Evolutionary conservation across 92 coral and sea anemone genomes (phyloP).

Genomic region (Meandrina meandrites): DNA sequence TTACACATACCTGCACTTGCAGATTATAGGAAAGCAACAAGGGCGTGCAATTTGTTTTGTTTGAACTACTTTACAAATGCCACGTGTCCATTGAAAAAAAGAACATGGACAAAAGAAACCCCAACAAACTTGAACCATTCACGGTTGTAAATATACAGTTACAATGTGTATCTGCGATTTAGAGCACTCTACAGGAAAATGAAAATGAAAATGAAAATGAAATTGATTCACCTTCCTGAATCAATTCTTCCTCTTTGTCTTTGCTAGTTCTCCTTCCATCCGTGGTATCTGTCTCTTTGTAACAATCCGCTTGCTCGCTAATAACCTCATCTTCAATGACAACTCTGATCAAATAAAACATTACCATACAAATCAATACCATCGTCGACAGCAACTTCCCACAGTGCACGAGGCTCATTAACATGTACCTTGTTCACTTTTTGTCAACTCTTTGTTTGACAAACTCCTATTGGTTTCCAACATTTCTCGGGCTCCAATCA

Average conservation of each 20-base stretch:
- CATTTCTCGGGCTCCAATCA: neutral
- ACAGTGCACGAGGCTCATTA: no score
- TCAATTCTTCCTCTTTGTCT: neutral
- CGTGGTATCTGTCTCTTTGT: neutral
- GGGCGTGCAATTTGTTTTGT: no score
- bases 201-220: no score
- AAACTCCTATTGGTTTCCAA: neutral
- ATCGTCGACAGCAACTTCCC: neutral
- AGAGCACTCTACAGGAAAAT: no score
- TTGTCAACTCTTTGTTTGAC: neutral
- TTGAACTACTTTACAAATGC: no score
- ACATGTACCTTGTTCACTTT: neutral
- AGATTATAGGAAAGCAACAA: no score
- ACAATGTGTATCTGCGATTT: no score
- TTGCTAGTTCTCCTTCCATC: neutral
- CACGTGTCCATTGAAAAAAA: no score
- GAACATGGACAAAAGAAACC: no score
- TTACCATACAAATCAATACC: neutral
- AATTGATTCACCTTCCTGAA: constrained; percentile 24
- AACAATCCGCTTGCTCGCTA: neutral
- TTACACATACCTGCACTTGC: no score
- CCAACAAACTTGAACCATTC: no score
- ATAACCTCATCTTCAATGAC: neutral
- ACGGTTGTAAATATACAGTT: no score
- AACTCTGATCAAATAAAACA: neutral